Base-by-base conservation (phyloP, 2,113 vertebrate genomes). In the Ovis canadensis region DNA sequence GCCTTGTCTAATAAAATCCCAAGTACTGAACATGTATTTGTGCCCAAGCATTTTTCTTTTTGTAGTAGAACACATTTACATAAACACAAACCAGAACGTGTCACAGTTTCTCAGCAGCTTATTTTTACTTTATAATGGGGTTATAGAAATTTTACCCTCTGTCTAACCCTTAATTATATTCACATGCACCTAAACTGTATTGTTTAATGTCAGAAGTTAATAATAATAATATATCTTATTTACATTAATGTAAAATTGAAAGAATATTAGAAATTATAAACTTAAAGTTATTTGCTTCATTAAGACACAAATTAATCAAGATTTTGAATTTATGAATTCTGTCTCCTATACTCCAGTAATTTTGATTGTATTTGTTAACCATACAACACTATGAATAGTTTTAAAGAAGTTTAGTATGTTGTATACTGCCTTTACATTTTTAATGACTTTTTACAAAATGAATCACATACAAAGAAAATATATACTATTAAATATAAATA, bases 71-170 rank as follows among this genome's bases (percentile, higher is more conserved):
- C 82, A 91, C 86, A 91, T 97, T 98, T 97, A 78, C 96, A 94
- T 97, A 91, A 98, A 90, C 83, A 98, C 90, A 98, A 96, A 97
- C 3, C 80, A 87, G 77, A 97, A 95, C 48, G 48, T 98, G 93
- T 96, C 95, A 98, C 90, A 96, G 95, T 98, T 95, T 88, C 23
- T 78, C 84, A 82, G 94, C 11, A 95, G 71, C 87, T 97, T 98
- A 96, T 97, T 98, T 98, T 98, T 97, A 97, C 95, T 62, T 55
- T 97, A 92, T 98, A 97, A 98, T 97, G 98, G 84, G 13, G 4
- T 92, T 80, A 94, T n/a, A 97, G 96, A 93, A 98, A 95, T 93
- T 97, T 92, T 97, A 90, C 96, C 91, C 60, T 96, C 78, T 86
- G 89, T 95, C 33, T 98, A 98, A 98, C 93, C 89, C 55, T 97